Conservation (phyloP, 2,797 vertebrate species). For the Bucorvus abyssinicus region DNA sequence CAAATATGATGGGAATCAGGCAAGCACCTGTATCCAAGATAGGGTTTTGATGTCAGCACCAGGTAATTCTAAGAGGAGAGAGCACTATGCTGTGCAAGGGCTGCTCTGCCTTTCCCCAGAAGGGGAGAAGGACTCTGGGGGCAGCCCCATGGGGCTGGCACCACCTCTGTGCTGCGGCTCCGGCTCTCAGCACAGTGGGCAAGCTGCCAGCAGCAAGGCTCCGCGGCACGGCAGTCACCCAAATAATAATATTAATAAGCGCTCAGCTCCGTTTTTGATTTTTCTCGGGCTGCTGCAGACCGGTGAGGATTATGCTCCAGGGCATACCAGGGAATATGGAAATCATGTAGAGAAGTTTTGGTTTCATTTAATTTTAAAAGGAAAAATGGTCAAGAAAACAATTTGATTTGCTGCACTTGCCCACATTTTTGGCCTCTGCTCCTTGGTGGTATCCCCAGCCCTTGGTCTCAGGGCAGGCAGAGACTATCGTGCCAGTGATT, state of each 20-base stretch:
- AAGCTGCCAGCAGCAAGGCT: not conserved
- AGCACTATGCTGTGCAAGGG: not conserved
- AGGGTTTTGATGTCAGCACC: accelerated
- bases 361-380: constrained; percentile 42
- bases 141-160: accelerated
- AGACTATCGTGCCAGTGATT: not conserved
- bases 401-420: not conserved
- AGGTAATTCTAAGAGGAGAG: not conserved
- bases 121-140: not conserved
- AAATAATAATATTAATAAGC: not conserved
- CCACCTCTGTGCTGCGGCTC: too few species aligned
- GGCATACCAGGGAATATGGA: not conserved
- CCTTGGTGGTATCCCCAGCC: not conserved
- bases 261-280: not conserved
- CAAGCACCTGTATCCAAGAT: not conserved
- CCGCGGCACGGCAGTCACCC: accelerated
- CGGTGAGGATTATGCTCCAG: not conserved
- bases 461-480: not conserved
- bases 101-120: not conserved
- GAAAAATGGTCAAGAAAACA: not conserved
- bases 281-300: not conserved
- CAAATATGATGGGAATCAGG: accelerated
- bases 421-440: not conserved
- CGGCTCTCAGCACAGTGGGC: not conserved
- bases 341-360: not conserved